Conservation (phyloP, 2,888 invertebrate species). For the Dilophus febrilis region DNA sequence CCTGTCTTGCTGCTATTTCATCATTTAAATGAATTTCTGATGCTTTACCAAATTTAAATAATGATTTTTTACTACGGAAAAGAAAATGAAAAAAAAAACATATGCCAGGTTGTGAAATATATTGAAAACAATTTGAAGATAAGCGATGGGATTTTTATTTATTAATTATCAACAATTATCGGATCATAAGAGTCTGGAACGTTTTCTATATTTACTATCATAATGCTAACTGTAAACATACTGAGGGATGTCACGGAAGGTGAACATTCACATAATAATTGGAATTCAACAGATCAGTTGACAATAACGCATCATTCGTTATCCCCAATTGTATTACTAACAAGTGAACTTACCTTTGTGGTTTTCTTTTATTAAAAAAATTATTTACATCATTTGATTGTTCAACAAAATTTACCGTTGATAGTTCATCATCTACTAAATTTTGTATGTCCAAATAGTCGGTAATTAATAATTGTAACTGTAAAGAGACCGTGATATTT, state of each 20-base stretch:
- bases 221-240: too few relatives aligned
- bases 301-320: too few relatives aligned
- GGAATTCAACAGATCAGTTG: too few relatives aligned
- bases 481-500: slow-evolving; percentile 20
- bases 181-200: too few relatives aligned
- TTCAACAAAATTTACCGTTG: slow-evolving; percentile 29
- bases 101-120: background rate
- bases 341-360: slow-evolving; percentile 19
- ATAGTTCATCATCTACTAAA: slow-evolving; percentile 41
- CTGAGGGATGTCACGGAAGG: background rate
- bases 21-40: slow-evolving; percentile 14
- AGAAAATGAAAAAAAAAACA: slow-evolving; percentile 8
- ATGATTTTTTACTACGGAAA: slow-evolving; percentile 35
- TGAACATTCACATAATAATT: slow-evolving; percentile 1
- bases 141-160: too few relatives aligned
- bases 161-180: too few relatives aligned
- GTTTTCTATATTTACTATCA: too few relatives aligned
- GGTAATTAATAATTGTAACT: slow-evolving; percentile 68
- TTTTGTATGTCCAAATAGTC: slow-evolving; percentile 81
- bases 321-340: slow-evolving; percentile 4
- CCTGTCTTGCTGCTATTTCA: background rate
- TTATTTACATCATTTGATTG: slow-evolving; percentile 34
- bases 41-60: slow-evolving; percentile 56
- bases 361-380: slow-evolving; percentile 27
- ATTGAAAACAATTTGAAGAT: slow-evolving; percentile 1